A percentile compares a stretch with the other conserved stretches of the same genome.
Conservation (phyloP, 2,113 vertebrate species). For the Nannospalax galili region DNA sequence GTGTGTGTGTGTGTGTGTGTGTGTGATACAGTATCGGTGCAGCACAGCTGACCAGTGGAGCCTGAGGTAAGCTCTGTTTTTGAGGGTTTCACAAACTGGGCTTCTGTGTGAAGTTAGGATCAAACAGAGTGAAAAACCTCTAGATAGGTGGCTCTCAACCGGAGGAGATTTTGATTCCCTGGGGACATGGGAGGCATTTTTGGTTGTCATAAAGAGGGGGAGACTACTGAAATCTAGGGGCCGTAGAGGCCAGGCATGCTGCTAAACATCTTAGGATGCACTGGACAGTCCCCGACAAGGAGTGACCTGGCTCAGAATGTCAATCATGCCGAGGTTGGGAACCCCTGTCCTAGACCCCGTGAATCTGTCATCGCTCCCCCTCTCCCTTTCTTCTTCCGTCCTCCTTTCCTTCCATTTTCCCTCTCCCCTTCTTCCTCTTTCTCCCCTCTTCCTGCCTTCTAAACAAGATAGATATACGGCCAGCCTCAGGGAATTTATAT, state of each 20-base stretch:
- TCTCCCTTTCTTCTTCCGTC: neutral
- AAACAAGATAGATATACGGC: neutral
- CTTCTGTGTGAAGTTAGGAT: neutral
- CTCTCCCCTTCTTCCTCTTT: neutral
- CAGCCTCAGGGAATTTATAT: neutral
- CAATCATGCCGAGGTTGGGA: neutral
- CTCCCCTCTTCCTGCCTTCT: neutral
- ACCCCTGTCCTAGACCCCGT: neutral
- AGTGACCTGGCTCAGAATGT: neutral
- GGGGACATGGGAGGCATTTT: neutral
- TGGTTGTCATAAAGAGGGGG: neutral
- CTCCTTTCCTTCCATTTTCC: too few species aligned
- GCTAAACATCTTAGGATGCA: neutral
- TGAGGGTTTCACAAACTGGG: neutral
- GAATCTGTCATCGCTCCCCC: neutral
- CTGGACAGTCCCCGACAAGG: neutral
- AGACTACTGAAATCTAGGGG: neutral
- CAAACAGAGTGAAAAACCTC: neutral
- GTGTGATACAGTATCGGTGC: accelerated
- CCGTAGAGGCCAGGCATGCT: neutral
- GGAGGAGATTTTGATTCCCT: neutral
- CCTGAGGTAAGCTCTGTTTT: accelerated
- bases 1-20: neutral
- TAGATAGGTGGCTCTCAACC: neutral
- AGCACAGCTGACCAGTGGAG: neutral